Evolutionary conservation across 1,140 invertebrate genomes (phyloP).

Genomic region (Leguminivora glycinivorella): DNA sequence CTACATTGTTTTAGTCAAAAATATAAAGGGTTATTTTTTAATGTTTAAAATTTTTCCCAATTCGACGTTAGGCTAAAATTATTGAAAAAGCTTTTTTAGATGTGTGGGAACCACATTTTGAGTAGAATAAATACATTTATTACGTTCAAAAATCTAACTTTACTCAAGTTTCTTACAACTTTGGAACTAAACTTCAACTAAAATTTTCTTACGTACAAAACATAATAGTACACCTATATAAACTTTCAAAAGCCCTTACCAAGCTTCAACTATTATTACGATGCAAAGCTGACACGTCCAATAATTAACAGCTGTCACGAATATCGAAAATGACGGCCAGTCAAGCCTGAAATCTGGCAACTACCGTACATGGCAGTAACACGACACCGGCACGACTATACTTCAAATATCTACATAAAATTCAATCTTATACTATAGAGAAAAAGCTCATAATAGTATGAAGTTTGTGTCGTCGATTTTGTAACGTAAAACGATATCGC

Average conservation of each 20-base stretch:
- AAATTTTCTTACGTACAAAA: background rate
- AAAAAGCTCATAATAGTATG: slow-evolving; percentile 32
- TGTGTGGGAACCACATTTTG: background rate
- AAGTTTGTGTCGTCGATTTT: background rate
- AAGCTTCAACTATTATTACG: background rate
- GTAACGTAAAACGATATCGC: slow-evolving; percentile 20
- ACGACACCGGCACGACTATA: slow-evolving; percentile 33
- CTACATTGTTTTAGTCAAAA: background rate
- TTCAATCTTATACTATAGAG: background rate
- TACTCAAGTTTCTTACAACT: background rate
- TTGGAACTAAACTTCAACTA: background rate
- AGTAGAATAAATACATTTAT: background rate
- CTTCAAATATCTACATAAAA: background rate
- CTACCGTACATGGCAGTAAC: slow-evolving; percentile 48
- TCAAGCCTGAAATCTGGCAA: slow-evolving; percentile 39
- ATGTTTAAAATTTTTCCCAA: background rate
- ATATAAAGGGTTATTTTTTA: background rate
- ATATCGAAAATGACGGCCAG: slow-evolving; percentile 39
- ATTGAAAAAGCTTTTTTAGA: background rate
- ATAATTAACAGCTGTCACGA: slow-evolving; percentile 27
- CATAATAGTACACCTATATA: background rate
- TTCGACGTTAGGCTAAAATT: background rate
- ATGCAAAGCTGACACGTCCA: slow-evolving; percentile 14
- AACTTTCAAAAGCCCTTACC: slow-evolving; percentile 6
- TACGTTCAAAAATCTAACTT: background rate